Evolutionary conservation across 2,797 vertebrate genomes (phyloP).

Genomic region (Cyclura pinguis): DNA sequence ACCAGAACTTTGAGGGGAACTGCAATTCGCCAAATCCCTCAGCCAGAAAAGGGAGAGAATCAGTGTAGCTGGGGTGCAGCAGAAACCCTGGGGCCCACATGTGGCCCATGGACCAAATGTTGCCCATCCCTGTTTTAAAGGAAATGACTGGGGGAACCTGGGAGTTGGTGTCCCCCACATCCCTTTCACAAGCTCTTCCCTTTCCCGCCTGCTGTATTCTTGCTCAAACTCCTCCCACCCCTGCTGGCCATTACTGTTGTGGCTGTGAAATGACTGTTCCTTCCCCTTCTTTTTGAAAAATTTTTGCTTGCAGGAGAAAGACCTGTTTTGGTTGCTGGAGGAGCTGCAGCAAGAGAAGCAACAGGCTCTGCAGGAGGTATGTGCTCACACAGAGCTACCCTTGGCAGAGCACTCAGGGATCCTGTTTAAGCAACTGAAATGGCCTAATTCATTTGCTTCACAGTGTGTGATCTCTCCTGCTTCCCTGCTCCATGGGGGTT

Average conservation of each 20-base stretch:
- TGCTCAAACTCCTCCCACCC: too few species aligned
- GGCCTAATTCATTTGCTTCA: too few species aligned
- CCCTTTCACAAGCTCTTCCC: too few species aligned
- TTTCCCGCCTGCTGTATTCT: too few species aligned
- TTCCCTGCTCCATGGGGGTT: background rate
- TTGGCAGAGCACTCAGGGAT: background rate
- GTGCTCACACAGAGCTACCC: too few species aligned
- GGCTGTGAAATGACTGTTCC: background rate
- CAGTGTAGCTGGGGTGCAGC: background rate
- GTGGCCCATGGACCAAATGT: background rate
- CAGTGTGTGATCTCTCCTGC: background rate
- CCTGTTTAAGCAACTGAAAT: background rate
- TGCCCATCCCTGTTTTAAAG: background rate
- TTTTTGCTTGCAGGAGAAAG: constrained; percentile 63
- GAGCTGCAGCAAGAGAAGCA: constrained; percentile 64
- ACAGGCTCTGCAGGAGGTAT: constrained; percentile 73
- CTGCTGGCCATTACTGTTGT: too few species aligned
- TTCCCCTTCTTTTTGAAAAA: background rate
- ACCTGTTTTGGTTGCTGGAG: constrained; percentile 67
- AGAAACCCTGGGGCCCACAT: background rate
- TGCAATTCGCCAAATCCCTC: too few species aligned
- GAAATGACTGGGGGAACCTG: background rate
- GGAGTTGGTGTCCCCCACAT: background rate
- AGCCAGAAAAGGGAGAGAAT: too few species aligned
- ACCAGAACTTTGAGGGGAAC: background rate